phyloP scores from a whole-genome alignment of 2,888 invertebrate species.

The Napeogenes inachia region DNA sequence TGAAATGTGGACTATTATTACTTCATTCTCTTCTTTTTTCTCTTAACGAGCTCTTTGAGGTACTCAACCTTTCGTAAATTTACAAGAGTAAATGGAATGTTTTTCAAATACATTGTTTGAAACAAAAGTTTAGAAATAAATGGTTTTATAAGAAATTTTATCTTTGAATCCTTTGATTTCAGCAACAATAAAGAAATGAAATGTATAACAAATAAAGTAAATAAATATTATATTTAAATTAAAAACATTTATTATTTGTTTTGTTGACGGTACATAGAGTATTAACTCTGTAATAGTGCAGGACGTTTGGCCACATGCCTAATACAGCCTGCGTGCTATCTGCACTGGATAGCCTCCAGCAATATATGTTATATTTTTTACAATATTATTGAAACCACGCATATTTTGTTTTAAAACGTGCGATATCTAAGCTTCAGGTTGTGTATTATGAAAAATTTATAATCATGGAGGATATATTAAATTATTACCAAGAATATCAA shows the following conservation, averaged over 20 bases:
- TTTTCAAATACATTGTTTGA: slow-evolving; percentile 14
- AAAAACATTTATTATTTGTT: neutral
- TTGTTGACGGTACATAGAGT: slow-evolving; percentile 23
- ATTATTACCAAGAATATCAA: no score
- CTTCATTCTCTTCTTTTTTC: slow-evolving; percentile 11
- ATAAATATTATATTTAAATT: no score
- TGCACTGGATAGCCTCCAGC: slow-evolving; percentile 28
- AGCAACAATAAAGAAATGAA: neutral
- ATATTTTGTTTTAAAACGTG: neutral
- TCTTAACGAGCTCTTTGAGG: slow-evolving; percentile 13
- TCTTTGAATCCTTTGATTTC: slow-evolving; percentile 24
- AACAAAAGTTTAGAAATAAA: slow-evolving; percentile 13
- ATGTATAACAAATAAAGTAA: no score
- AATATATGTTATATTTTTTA: slow-evolving; percentile 17
- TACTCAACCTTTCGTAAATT: slow-evolving; percentile 19
- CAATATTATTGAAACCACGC: neutral
- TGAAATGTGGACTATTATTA: slow-evolving; percentile 18
- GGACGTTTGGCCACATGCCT: slow-evolving; percentile 33
- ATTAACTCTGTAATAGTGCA: slow-evolving; percentile 32
- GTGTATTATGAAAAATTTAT: no score
- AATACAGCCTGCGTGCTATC: slow-evolving; percentile 29
- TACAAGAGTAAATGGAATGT: slow-evolving; percentile 20
- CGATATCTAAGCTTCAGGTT: no score
- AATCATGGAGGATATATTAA: no score
- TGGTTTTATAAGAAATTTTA: slow-evolving; percentile 19